Base-by-base conservation (phyloP, 2,888 invertebrate species). In the Timandra comae region DNA sequence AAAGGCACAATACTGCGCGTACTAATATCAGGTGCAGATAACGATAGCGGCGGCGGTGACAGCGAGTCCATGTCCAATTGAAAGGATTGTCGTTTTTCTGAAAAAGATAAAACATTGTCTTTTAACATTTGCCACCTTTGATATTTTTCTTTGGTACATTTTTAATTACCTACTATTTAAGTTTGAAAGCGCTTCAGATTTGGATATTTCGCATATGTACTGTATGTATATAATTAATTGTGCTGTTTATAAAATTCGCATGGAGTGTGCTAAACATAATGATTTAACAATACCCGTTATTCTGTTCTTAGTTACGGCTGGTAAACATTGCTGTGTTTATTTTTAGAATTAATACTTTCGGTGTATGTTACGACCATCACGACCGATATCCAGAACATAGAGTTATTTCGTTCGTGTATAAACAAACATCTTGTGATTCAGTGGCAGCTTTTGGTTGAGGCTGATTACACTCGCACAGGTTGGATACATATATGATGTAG, bases 21-120 rank as follows among this genome's bases (percentile, higher is more conserved):
- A 53, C 91, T 90, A 37, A 95, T 73, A 64, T 95, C 94, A 0
- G 95, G 95, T 7, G 94, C 91, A 0, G 95, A 95, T 30, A 94
- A 84, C 0, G 95, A 95, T 52, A 94, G 87, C 7, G 93, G 93
- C 3, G 95, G 94, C 25, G 94, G 91, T 22, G 92, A 88, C 29
- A 91, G 74, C 35, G 89, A 88, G 42, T 93, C 90, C 57, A 90
- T 72, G 49, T 89, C 90, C 63, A 91, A 79, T 62, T 88, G 88
- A 56, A 89, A 88, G 49, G 90, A 89, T 68, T 87, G 86, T 60
- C 88, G 78, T 59, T 86, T 86, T 52, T 61, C 64, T 64, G 64
- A 66, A 56, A 56, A 34, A 10, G n/a, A 3, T 1, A 31, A 38
- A 27, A 10, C 8, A 24, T 30, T n/a, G 10, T 21, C n/a, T 9